Base-by-base conservation (phyloP, 2,888 invertebrate genomes). In the Ophion obscuratus region DNA sequence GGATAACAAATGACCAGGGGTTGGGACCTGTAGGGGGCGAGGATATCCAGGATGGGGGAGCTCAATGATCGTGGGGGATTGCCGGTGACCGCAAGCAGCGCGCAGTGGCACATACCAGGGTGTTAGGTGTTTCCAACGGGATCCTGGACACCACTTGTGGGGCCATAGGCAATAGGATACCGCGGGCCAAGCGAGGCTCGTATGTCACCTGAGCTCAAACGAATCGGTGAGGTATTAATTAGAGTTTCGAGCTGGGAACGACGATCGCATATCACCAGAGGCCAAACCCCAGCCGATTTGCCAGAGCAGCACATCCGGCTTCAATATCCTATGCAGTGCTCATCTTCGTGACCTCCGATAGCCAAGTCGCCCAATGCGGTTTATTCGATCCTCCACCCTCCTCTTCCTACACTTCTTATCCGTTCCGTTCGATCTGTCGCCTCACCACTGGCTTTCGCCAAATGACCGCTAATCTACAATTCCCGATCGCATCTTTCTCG, bases 181-280 rank as follows among this genome's bases (percentile, higher is more conserved):
- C 44, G 73, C 57, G 73, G 89, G 89, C 87, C 89, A 91, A 92
- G 92, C 53, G 53, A 90, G 91, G 91, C 91, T 92, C 93, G 92
- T 94, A 93, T 93, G 93, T 93, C 92, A 94, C 91, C 17, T 14
- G 86, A 91, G 92, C 93, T 93, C 93, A 92, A 93, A 93, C 93
- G 92, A 92, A 93, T 92, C 93, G 92, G 91, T 91, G 91, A 92
- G 93, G 93, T 93, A 94, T 94, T 94, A 93, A 93, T 94, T 94
- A 93, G 92, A 93, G 92, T 93, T 93, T 92, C 93, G 90, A 90
- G 88, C 91, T 89, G 88, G 89, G 89, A 91, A 93, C 93, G 93
- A 90, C 92, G 93, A 93, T 93, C 93, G 93, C 93, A 93, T 93
- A 93, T 94, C 93, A 93, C 92, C 89, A 89, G 89, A 90, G 92